These are phyloP conservation scores for Periphyllus acericola DNA, from an alignment of 2,888 invertebrate species.

Conservation along the genomic window DNA sequence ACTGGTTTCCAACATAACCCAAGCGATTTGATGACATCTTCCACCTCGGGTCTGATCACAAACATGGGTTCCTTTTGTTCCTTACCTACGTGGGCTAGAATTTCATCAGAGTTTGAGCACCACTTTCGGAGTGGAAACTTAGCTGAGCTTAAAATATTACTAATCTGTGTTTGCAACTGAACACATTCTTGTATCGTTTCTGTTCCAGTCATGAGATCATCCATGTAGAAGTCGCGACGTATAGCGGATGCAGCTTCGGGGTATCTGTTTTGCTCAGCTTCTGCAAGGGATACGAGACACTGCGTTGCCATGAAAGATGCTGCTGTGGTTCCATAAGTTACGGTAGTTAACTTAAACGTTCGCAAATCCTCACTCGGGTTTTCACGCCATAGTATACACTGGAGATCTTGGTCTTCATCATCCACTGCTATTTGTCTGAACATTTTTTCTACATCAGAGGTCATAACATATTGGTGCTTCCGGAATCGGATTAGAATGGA, in stretches of 20 bases:
- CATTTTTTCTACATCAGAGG: slow-evolving; percentile 28
- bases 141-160: background rate
- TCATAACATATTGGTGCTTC: background rate
- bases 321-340: slow-evolving; percentile 20
- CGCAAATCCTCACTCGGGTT: background rate
- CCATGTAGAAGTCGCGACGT: too few relatives aligned
- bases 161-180: background rate
- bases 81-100: background rate
- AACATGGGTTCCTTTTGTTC: background rate
- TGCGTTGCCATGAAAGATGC: slow-evolving; percentile 3
- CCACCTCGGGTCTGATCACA: background rate
- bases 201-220: background rate
- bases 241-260: background rate
- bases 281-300: slow-evolving; percentile 7
- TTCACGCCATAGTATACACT: slow-evolving; percentile 24
- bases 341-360: background rate
- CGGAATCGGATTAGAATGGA: background rate
- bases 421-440: background rate
- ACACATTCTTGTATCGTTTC: background rate
- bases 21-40: background rate
- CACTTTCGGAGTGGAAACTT: slow-evolving; percentile 40
- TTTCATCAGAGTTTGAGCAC: background rate
- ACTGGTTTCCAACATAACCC: slow-evolving; percentile 13
- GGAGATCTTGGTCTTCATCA: background rate
- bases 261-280: background rate